Conservation (phyloP, 2,888 invertebrate species). For the Ichneumon xanthorius region DNA sequence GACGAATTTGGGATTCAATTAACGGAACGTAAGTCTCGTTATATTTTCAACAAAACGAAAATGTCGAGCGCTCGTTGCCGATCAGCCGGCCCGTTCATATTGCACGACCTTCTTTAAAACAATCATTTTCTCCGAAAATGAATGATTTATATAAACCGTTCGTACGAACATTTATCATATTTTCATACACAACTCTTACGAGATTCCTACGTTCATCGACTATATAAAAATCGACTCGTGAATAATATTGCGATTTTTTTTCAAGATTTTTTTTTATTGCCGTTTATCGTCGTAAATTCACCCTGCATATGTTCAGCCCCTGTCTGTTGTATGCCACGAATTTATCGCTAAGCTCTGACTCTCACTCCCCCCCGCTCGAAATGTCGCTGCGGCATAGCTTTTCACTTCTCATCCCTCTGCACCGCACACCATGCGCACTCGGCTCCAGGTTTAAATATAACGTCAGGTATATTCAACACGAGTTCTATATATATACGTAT, state of each 20-base stretch:
- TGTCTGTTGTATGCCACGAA: constrained; percentile 50
- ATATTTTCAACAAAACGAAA: too few relatives aligned
- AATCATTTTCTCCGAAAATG: neutral
- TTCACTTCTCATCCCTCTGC: neutral
- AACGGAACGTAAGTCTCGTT: too few relatives aligned
- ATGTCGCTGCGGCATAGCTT: neutral
- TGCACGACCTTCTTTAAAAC: neutral
- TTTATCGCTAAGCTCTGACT: constrained; percentile 24
- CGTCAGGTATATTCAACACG: constrained; percentile 69
- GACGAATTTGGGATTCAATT: too few relatives aligned
- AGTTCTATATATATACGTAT: constrained; percentile 26
- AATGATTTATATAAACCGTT: neutral
- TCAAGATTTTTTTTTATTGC: neutral
- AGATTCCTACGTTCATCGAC: neutral
- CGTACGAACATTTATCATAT: neutral
- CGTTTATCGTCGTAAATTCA: neutral
- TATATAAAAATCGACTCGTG: neutral
- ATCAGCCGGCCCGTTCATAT: too few relatives aligned
- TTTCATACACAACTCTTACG: neutral
- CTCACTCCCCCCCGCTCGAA: neutral
- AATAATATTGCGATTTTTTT: neutral
- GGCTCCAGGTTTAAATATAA: constrained; percentile 74
- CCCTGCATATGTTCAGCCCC: neutral
- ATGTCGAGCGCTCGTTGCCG: too few relatives aligned
- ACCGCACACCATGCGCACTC: constrained; percentile 38